Evolutionary conservation across 1,140 invertebrate species (phyloP), one percentile per base, ranked within the genome.

Genomic region (Meloidogyne hapla): DNA sequence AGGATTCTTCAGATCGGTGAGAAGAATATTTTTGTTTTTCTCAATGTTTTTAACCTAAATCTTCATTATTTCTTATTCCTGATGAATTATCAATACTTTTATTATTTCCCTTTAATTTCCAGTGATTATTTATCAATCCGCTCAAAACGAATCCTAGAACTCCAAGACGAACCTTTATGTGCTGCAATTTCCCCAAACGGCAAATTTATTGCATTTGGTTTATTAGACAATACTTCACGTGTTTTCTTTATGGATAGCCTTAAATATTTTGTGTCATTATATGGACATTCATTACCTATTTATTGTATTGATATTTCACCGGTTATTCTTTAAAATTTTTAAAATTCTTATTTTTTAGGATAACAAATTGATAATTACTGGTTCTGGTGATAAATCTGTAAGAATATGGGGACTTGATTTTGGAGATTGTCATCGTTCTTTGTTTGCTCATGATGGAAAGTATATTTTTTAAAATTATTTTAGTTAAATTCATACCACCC

Each of bases 341-440:
- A 0, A 38, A 75, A 18, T 33, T 23, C 23, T 26, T 33, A 25
- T 12, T 15, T 80, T 82, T 66, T 92, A 92, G 81, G 96, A 99
- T 88, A 94, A 92, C 0, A 91, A 91, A 1, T 84, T 99, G 1
- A 92, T 99, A 76, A 93, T 91, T 1, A 97, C 96, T 0, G 96
- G 95, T 26, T 96, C 95, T 21, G 92, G 92, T 0, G 97, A 99
- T 89, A 91, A 95, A 25, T 96, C 94, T 88, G 91, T 98, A 5
- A 96, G 98, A 90, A 93, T 99, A 78, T 99, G 96, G 96, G 95
- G 96, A 64, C 91, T 99, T 87, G 95, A 98, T 88, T 99, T 97
- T 89, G 97, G 96, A 23, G 95, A 99, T 88, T 98, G 95, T 83
- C 89, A 89, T 78, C 89, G 88, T 76, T 91, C 89, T 65, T 88